Evolutionary conservation across 1,140 invertebrate genomes (phyloP).

Genomic region (Diachasma alloeum): DNA sequence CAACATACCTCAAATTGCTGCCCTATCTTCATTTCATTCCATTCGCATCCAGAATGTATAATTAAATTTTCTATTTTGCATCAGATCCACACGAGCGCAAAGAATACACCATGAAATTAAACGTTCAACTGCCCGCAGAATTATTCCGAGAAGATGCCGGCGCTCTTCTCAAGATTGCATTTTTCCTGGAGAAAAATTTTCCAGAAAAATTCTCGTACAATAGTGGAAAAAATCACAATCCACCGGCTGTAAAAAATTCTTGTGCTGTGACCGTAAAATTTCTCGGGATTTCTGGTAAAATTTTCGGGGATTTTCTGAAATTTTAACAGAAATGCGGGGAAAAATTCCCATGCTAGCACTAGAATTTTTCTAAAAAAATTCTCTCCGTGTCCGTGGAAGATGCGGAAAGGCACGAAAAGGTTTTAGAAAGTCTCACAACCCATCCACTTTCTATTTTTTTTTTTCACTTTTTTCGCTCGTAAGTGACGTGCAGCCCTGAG

Average conservation of each 20-base stretch:
- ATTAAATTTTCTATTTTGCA: constrained; percentile 12
- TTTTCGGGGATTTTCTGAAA: too few relatives aligned
- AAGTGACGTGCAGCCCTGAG: constrained; percentile 3
- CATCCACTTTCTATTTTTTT: constrained; percentile 9
- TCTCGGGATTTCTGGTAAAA: too few relatives aligned
- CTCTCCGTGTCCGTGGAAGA: too few relatives aligned
- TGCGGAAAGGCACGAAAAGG: not conserved
- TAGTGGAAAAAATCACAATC: too few relatives aligned
- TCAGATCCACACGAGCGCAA: not conserved
- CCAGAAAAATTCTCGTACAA: too few relatives aligned
- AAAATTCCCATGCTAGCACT: too few relatives aligned
- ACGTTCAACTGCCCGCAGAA: not conserved
- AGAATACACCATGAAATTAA: not conserved
- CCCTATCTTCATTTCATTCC: not conserved
- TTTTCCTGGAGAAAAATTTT: too few relatives aligned
- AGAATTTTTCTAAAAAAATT: too few relatives aligned
- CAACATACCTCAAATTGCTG: constrained; percentile 14
- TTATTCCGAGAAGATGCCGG: not conserved
- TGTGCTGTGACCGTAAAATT: too few relatives aligned
- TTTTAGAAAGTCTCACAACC: constrained; percentile 7
- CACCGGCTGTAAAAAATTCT: too few relatives aligned
- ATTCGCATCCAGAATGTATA: constrained; percentile 21
- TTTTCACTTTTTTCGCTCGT: not conserved
- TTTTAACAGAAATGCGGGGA: too few relatives aligned
- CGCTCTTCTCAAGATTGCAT: not conserved